Conservation (phyloP, 2,888 invertebrate species). For the Andrena haemorrhoa region DNA sequence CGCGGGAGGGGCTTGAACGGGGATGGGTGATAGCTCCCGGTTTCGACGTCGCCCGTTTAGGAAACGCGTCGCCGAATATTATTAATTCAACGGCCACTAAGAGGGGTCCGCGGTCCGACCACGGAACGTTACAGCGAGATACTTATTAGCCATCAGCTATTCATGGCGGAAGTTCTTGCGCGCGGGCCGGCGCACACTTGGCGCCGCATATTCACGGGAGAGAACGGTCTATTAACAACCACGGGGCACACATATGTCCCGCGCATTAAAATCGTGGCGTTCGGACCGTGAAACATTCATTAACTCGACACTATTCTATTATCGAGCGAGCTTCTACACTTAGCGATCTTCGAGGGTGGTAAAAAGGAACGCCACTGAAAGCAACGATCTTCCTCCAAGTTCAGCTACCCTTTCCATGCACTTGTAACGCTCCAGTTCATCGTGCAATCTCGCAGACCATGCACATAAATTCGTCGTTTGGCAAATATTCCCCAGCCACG, state of each 20-base stretch:
- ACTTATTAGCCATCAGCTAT: constrained; percentile 70
- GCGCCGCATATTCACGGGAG: constrained; percentile 44
- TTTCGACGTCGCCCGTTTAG: constrained; percentile 46
- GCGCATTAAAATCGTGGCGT: not conserved
- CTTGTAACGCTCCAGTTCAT: too few relatives aligned
- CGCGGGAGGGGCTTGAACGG: not conserved
- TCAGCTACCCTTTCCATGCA: too few relatives aligned
- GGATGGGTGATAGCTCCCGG: constrained; percentile 21
- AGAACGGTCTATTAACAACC: constrained; percentile 48
- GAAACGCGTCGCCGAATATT: constrained; percentile 56
- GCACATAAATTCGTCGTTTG: not conserved
- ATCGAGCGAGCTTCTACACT: too few relatives aligned
- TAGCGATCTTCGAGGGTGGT: not conserved
- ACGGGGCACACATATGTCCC: not conserved
- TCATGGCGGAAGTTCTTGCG: constrained; percentile 66
- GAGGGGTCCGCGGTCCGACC: constrained; percentile 58
- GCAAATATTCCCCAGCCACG: not conserved
- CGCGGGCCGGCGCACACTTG: constrained; percentile 5
- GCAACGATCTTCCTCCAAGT: too few relatives aligned
- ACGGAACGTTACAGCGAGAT: constrained; percentile 56
- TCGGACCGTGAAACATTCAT: constrained; percentile 20
- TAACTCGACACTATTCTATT: not conserved
- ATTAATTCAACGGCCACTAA: constrained; percentile 69
- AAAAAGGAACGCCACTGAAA: not conserved
- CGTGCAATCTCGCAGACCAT: not conserved